A percentile compares a stretch with the other conserved stretches of the same genome.
Evolutionary conservation across 2,113 vertebrate species (phyloP).

Genomic region (Smithornis capensis): DNA sequence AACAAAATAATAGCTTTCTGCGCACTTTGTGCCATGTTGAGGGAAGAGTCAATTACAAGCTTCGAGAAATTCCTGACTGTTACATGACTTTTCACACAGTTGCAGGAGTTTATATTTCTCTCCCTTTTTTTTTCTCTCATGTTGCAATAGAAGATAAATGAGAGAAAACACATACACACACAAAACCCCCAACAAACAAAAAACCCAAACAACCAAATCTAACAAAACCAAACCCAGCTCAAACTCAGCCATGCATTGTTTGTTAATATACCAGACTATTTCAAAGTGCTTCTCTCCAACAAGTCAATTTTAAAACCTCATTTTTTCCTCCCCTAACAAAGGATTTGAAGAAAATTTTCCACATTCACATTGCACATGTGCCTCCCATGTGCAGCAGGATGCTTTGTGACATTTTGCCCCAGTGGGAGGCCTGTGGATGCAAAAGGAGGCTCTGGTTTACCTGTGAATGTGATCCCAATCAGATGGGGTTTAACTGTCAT

Average conservation of each 20-base stretch:
- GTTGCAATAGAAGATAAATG: not conserved
- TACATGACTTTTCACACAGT: not conserved
- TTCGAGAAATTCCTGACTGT: not conserved
- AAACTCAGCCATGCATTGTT: not conserved
- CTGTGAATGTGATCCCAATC: slow-evolving; percentile 20
- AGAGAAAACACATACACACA: not conserved
- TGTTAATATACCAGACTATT: not conserved
- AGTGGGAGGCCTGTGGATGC: not conserved
- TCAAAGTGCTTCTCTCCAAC: not conserved
- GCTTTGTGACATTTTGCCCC: not conserved
- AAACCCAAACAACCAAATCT: not conserved
- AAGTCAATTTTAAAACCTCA: not conserved
- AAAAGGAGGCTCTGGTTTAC: not conserved
- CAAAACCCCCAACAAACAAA: not conserved
- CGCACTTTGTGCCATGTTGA: not conserved
- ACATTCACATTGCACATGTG: not conserved
- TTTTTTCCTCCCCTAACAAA: not conserved
- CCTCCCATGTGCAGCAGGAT: not conserved
- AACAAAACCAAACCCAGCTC: not conserved
- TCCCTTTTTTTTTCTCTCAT: not conserved
- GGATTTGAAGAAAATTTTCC: not conserved
- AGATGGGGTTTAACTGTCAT: not conserved
- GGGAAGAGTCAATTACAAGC: not conserved
- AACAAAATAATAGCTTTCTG: not conserved
- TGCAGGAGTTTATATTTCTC: not conserved